Evolutionary conservation across 2,797 vertebrate species (phyloP).

Genomic region (Periparus ater): DNA sequence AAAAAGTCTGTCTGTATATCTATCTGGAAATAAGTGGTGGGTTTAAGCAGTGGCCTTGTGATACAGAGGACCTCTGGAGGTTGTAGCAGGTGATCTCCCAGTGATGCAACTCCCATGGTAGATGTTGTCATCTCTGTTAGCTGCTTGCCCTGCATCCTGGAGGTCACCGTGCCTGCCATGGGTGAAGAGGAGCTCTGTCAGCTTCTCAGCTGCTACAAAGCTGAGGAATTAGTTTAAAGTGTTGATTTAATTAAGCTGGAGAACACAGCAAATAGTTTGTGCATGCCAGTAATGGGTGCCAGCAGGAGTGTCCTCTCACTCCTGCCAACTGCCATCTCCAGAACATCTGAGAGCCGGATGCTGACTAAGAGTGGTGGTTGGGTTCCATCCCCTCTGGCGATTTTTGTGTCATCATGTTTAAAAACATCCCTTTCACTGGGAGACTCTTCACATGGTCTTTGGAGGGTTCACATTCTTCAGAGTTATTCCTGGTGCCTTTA

Average conservation of each 20-base stretch:
- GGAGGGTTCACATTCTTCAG: neutral
- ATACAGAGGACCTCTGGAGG: neutral
- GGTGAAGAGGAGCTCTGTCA: neutral
- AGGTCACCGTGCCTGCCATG: neutral
- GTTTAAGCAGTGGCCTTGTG: neutral
- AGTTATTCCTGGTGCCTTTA: conserved; percentile 15
- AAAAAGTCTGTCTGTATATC: rapidly evolving
- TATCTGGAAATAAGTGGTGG: neutral
- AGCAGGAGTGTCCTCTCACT: neutral
- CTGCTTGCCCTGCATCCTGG: neutral
- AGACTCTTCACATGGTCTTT: neutral
- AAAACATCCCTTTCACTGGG: neutral
- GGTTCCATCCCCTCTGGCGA: neutral
- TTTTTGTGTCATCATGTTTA: neutral
- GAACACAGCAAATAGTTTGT: neutral
- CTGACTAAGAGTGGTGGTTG: neutral
- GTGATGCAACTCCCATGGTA: neutral
- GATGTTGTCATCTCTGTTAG: neutral
- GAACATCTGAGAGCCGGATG: neutral
- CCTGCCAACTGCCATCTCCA: neutral
- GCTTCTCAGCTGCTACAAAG: neutral
- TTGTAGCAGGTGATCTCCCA: neutral
- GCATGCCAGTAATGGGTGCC: neutral
- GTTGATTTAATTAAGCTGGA: neutral
- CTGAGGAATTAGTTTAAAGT: conserved; percentile 8